Conservation (phyloP, 2,797 vertebrate species). For the Crypturellus tataupa region DNA sequence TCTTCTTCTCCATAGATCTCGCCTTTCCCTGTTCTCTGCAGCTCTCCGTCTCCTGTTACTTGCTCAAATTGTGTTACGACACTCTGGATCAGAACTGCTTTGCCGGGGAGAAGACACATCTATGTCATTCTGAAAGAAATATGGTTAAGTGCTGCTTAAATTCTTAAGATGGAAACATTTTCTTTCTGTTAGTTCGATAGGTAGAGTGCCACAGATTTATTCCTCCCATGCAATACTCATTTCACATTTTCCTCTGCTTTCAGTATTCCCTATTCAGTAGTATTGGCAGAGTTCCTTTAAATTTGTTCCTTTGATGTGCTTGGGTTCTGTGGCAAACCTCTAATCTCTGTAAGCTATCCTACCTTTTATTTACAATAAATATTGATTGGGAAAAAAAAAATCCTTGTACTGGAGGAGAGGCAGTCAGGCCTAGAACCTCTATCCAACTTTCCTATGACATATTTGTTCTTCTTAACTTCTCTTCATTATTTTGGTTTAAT, state of each 20-base stretch:
- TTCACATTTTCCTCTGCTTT: not conserved
- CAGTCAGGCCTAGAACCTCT: not conserved
- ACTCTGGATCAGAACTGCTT: not conserved
- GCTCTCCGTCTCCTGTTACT: not conserved
- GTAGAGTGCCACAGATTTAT: not conserved
- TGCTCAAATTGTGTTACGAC: not conserved
- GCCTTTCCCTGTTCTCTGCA: fast-evolving
- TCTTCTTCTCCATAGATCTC: not conserved
- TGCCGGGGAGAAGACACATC: not conserved
- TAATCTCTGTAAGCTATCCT: not conserved
- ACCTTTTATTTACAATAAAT: not conserved
- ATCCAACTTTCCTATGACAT: not conserved
- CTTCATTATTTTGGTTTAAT: not conserved
- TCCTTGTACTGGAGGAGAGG: not conserved
- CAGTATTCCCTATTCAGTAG: not conserved
- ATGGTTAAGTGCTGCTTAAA: not conserved
- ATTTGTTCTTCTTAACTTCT: not conserved
- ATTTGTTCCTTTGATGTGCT: not conserved
- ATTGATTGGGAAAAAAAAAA: not conserved
- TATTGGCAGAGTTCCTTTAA: not conserved
- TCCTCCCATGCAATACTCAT: not conserved
- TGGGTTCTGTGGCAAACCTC: not conserved
- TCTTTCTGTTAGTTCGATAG: not conserved
- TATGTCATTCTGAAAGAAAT: fast-evolving
- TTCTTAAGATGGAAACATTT: fast-evolving